These are phyloP conservation scores for Australoheros facetus DNA, from an alignment of 2,797 vertebrate species.

Conservation along the genomic window DNA sequence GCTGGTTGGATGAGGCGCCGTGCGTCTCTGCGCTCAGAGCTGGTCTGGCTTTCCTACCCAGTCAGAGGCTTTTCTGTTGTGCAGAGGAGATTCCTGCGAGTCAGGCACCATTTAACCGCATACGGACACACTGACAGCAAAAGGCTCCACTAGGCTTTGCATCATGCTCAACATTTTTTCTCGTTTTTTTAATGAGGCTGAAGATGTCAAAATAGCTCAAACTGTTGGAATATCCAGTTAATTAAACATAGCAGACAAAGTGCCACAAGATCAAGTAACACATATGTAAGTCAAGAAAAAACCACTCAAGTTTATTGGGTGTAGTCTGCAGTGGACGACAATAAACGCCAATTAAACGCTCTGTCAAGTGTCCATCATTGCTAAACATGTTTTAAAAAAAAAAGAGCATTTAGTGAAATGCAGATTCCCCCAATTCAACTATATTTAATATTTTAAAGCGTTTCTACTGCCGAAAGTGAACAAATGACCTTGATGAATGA, in stretches of 20 bases:
- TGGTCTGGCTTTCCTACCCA: constrained; percentile 57
- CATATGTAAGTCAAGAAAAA: neutral
- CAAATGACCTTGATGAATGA: constrained; percentile 57
- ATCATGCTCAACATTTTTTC: constrained; percentile 7
- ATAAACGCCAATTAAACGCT: constrained; percentile 13
- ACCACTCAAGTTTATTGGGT: neutral
- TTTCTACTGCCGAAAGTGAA: constrained; percentile 29
- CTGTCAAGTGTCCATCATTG: constrained; percentile 40
- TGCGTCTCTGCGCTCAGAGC: constrained; percentile 65
- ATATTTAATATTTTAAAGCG: constrained; percentile 44
- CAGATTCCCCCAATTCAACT: constrained; percentile 16
- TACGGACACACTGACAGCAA: constrained; percentile 39
- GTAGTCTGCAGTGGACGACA: constrained; percentile 10
- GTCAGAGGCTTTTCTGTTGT: constrained; percentile 68
- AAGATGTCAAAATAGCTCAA: neutral
- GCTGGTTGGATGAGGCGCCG: constrained; percentile 74
- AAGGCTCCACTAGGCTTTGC: constrained; percentile 30
- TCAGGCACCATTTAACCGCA: constrained; percentile 74
- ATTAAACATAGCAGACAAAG: neutral
- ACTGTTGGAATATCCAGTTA: neutral
- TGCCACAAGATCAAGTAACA: neutral
- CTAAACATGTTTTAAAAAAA: neutral
- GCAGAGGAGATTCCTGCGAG: constrained; percentile 71
- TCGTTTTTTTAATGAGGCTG: neutral
- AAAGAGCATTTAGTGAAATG: neutral